Evolutionary conservation across 2,888 invertebrate species (phyloP), one percentile per base, ranked within the genome.

Genomic region (Leucophenga maculata): DNA sequence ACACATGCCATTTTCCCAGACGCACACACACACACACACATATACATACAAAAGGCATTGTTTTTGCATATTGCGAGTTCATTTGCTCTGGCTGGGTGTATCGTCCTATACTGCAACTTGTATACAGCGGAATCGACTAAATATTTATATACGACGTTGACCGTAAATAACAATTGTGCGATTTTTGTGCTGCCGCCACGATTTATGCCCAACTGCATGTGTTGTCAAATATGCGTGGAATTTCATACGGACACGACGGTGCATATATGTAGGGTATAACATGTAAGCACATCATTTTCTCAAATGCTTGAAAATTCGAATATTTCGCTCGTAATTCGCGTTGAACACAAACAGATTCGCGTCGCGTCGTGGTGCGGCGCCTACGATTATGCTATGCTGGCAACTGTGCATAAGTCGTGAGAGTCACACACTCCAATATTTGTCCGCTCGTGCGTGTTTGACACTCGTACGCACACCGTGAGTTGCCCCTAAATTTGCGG

Each of bases 401-500:
- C 9, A 39, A 11, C 39, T 6, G 3, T 39, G 39, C 3, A 39
- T 26, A 4, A 26, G 4, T 26, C 26, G 39, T 39, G 39, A 11
- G 39, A 1, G 39, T 39, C 39, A 39, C 8, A 39, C 11, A 39
- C 39, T 8, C 39, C 39, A 8, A 39, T 39, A 11, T 39, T 39
- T 39, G 39, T 39, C 1, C 39, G 11, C 11, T 39, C 39, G 39
- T 11, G 11, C 39, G 11, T 39, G 11, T 39, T 39, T 39, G 8
- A 39, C 39, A 39, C 39, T 39, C 26, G 26, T 26, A 26, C 26
- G 26, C 26, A 26, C 26, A 26, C 26, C 26, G 26, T 26, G 26
- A 26, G 26, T 26, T 26, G 26, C 26, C 46, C 46, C n/a, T 14
- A 6, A 8, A 16, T 50, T 50, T 14, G 50, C 16, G 75, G 72